Conservation (phyloP, 2,113 vertebrate species). For the Lonchura striata region DNA sequence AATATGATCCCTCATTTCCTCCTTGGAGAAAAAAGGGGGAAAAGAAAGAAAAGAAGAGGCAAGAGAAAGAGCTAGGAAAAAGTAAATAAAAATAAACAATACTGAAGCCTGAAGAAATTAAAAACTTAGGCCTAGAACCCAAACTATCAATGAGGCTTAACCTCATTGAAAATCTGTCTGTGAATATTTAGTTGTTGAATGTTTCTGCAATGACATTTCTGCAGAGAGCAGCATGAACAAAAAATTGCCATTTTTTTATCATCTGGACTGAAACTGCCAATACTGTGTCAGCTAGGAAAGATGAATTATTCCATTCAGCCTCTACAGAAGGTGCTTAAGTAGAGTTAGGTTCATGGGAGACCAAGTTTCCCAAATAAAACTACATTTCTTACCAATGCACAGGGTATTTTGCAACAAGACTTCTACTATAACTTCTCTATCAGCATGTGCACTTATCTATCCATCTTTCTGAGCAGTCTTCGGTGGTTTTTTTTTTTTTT, state of each 20-base stretch:
- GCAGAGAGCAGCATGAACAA: background rate
- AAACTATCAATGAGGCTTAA: background rate
- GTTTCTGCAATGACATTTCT: background rate
- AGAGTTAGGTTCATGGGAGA: background rate
- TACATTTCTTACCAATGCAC: background rate
- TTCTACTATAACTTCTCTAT: background rate
- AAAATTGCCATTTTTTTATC: background rate
- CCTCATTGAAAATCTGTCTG: background rate
- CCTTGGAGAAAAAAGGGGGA: fast-evolving
- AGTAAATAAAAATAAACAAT: background rate
- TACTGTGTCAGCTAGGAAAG: background rate
- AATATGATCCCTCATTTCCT: constrained; percentile 62
- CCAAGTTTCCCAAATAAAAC: background rate
- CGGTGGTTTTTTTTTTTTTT: background rate
- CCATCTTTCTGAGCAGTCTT: background rate
- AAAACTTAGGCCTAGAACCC: background rate
- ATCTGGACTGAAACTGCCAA: background rate
- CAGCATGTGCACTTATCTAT: background rate
- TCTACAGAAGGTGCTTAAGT: background rate
- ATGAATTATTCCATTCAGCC: background rate
- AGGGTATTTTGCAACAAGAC: background rate
- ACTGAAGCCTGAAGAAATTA: background rate
- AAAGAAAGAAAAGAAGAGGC: background rate
- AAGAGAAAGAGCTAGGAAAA: background rate
- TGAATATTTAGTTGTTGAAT: background rate